Evolutionary conservation across 2,113 vertebrate genomes (phyloP).

Genomic region (Campylomormyrus tamandua): DNA sequence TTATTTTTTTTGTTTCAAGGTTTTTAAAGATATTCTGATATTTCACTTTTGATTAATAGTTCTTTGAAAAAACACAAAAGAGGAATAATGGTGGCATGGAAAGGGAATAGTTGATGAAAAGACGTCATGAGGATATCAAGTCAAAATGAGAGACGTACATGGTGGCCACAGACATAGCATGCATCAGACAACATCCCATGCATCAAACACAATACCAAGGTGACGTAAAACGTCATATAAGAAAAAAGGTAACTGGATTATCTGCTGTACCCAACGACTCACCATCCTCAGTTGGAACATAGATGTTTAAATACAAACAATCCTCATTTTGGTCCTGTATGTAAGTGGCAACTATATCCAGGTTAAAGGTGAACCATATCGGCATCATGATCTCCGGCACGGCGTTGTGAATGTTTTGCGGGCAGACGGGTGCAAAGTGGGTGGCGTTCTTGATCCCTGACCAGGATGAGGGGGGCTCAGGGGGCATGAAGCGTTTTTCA

Average conservation of each 20-base stretch:
- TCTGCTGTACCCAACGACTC: slow-evolving; percentile 68
- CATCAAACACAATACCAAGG: slow-evolving; percentile 69
- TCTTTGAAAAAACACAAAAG: slow-evolving; percentile 63
- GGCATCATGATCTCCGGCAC: slow-evolving; percentile 99
- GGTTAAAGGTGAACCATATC: slow-evolving; percentile 98
- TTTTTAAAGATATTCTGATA: slow-evolving; percentile 43
- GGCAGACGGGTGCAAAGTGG: slow-evolving; percentile 94
- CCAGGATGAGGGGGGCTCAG: slow-evolving; percentile 90
- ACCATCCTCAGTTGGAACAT: slow-evolving; percentile 99
- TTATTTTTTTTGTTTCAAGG: slow-evolving; percentile 36
- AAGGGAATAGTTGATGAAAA: slow-evolving; percentile 65
- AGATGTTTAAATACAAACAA: slow-evolving; percentile 98
- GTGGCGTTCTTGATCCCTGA: slow-evolving; percentile 96
- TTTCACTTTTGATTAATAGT: slow-evolving; percentile 38
- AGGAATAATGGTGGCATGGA: slow-evolving; percentile 77
- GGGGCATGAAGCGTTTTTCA: slow-evolving; percentile 94
- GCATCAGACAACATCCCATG: slow-evolving; percentile 80
- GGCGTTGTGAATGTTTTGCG: slow-evolving; percentile 96
- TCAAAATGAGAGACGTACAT: slow-evolving; percentile 54
- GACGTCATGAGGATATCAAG: slow-evolving; percentile 58
- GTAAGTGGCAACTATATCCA: slow-evolving; percentile 96
- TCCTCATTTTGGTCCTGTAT: slow-evolving; percentile 98
- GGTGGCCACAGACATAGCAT: slow-evolving; percentile 73
- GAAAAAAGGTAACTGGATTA: slow-evolving; percentile 28
- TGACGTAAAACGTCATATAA: slow-evolving; percentile 42